Evolutionary conservation across 2,113 vertebrate species (phyloP), one percentile per base, ranked within the genome.

Genomic region (Pseudonaja textilis): DNA sequence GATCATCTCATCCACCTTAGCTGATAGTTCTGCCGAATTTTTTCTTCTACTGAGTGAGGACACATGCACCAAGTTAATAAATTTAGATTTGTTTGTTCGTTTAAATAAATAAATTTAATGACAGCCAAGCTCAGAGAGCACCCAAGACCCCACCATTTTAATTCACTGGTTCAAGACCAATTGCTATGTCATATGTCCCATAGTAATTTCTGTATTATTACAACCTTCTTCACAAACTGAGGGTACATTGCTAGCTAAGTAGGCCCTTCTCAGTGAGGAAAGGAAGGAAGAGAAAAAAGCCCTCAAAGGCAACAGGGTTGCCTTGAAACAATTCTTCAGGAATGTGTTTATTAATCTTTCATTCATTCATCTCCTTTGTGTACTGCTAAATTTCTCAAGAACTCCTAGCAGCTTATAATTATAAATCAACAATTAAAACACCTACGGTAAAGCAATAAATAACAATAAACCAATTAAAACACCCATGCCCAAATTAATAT

Each of bases 301-400:
- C 34, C 20, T 54, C 50, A 56, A 56, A 47, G 54, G 42, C 29
- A 14, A 42, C 39, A 23, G 56, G 25, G 1, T 9, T 42, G 56
- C 18, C 90, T 92, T 93, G 91, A 92, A 47, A 93, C 87, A 45
- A 91, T 64, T 6, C 45, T 29, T 50, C 87, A 87, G 29, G 10
- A 22, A 61, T 18, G 0, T 50, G 8, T 64, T 57, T 39, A 74
- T 74, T 74, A n/a, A 69, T 69, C 29, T 16, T n/a, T 69, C 64
- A 34, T 74, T 74, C 64, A 74, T 34, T 74, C 64, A 74, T 74
- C 18, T n/a, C 69, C n/a, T 34, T 34, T 39, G 69, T 34, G 69
- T 74, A 39, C 69, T 74, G n/a, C 69, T 34, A 34, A 34, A 34
- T 20, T n/a, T 34, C n/a, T 74, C 69, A 39, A 74, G 16, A 16